A percentile compares a stretch with the other conserved stretches of the same genome.
phyloP scores from a whole-genome alignment of 1,140 invertebrate genomes.

The Stenopsyche tienmushanensis region DNA sequence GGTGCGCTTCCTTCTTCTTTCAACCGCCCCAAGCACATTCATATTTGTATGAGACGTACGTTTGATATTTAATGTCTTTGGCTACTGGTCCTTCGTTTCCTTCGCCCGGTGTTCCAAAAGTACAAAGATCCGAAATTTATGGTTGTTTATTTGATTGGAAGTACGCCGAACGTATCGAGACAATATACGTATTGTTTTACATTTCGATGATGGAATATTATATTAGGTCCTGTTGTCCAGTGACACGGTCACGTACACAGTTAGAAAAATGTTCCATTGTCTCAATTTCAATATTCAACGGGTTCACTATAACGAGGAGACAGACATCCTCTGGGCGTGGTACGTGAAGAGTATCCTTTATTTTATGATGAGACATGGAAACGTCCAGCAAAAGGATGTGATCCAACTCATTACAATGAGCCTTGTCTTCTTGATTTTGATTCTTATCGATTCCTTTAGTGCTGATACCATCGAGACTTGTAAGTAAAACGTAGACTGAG shows the following conservation, averaged over 20 bases:
- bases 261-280: conserved; percentile 38
- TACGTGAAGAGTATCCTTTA: conserved; percentile 29
- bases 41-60: too few species aligned
- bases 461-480: too few species aligned
- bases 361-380: conserved; percentile 11
- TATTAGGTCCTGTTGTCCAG: conserved; percentile 27
- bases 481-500: too few species aligned
- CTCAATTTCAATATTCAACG: conserved; percentile 37
- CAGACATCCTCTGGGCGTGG: conserved; percentile 30
- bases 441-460: too few species aligned
- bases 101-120: too few species aligned
- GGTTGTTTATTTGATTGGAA: background rate
- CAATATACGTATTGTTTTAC: conserved; percentile 35
- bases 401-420: background rate
- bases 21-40: too few species aligned
- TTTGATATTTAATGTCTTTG: too few species aligned
- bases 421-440: too few species aligned
- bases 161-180: conserved; percentile 16
- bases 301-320: conserved; percentile 38
- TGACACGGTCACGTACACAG: conserved; percentile 29
- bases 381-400: background rate
- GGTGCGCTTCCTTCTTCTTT: too few species aligned
- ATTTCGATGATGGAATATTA: conserved; percentile 34
- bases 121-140: too few species aligned
- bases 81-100: too few species aligned